Evolutionary conservation across 2,797 vertebrate species (phyloP).

Genomic region (Spatula versicolor): DNA sequence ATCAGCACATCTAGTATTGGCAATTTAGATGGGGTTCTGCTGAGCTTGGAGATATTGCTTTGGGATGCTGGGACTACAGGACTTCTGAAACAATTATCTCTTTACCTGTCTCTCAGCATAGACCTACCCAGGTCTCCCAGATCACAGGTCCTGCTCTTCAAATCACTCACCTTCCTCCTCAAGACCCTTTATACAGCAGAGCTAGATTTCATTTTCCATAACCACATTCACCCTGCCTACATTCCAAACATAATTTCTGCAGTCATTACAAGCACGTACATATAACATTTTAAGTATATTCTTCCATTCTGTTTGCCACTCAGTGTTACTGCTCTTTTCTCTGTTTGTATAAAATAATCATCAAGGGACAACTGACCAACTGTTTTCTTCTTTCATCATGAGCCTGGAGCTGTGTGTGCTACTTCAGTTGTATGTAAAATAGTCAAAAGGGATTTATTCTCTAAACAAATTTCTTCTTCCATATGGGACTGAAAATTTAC

Average conservation of each 20-base stretch:
- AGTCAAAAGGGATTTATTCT: background rate
- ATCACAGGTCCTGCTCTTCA: fast-evolving
- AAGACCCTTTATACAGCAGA: background rate
- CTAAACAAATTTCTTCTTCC: background rate
- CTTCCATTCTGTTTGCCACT: background rate
- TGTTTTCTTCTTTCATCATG: background rate
- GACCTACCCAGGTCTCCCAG: background rate
- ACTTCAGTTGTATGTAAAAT: background rate
- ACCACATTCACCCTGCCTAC: background rate
- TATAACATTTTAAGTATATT: background rate
- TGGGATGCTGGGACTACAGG: background rate
- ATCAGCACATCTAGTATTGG: background rate
- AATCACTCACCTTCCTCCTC: background rate
- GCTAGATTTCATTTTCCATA: background rate
- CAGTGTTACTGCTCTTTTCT: background rate
- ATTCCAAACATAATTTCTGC: background rate
- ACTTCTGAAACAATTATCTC: background rate
- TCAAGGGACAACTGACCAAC: background rate
- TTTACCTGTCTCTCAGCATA: background rate
- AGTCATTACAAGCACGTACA: background rate
- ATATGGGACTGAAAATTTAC: background rate
- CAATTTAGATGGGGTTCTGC: background rate
- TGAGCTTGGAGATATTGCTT: background rate
- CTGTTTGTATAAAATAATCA: background rate
- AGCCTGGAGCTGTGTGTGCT: background rate